phyloP scores from a whole-genome alignment of 1,140 invertebrate genomes.

The Gonioctena quinquepunctata region DNA sequence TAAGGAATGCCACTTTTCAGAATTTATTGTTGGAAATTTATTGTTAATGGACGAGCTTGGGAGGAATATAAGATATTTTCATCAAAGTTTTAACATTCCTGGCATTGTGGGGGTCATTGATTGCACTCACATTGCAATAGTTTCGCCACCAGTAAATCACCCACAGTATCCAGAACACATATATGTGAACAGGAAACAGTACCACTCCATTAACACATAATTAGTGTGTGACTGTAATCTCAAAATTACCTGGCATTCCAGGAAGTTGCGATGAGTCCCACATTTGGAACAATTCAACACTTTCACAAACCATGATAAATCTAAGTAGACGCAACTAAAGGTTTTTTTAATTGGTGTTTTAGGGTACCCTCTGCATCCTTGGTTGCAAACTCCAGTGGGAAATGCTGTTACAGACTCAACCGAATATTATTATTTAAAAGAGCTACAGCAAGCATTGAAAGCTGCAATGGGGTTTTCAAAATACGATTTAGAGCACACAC shows the following conservation, averaged over 20 bases:
- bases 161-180: not conserved
- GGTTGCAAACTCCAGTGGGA: not conserved
- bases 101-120: not conserved
- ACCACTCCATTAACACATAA: not conserved
- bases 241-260: not conserved
- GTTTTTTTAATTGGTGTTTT: not conserved
- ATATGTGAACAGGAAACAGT: not conserved
- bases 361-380: not conserved
- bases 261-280: not conserved
- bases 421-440: not conserved
- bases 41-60: too few species aligned
- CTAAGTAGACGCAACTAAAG: not conserved
- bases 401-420: not conserved
- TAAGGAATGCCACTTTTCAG: too few species aligned
- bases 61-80: too few species aligned
- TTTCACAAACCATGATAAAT: not conserved
- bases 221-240: not conserved
- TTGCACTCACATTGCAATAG: not conserved
- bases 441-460: not conserved
- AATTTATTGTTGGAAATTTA: too few species aligned
- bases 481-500: not conserved
- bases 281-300: not conserved
- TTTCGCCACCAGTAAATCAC: not conserved
- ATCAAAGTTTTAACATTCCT: not conserved
- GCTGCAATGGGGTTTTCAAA: not conserved